Conservation (phyloP, 2,797 vertebrate genomes). For the Hapalemur alaotrensis region DNA sequence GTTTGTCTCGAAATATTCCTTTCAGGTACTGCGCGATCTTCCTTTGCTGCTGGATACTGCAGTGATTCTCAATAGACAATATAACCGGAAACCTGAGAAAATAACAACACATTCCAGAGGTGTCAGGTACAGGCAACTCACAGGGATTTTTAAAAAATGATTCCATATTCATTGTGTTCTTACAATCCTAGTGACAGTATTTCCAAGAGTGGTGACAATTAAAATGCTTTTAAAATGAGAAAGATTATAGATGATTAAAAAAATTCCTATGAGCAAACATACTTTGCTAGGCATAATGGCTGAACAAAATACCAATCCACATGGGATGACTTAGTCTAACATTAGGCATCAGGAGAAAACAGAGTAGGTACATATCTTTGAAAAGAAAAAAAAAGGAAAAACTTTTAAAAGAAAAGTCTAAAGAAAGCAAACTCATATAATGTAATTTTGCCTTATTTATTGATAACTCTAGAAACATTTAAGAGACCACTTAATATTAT, state of each 20-base stretch:
- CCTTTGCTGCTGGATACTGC: slow-evolving; percentile 96
- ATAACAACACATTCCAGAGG: slow-evolving; percentile 18
- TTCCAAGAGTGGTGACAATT: background rate
- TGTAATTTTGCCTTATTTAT: background rate
- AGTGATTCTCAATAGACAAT: slow-evolving; percentile 98
- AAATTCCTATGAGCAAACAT: background rate
- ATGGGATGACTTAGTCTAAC: background rate
- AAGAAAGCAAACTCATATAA: background rate
- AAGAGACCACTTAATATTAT: background rate
- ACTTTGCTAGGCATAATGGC: background rate
- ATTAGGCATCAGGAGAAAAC: background rate
- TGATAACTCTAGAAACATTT: background rate
- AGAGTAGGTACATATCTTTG: background rate
- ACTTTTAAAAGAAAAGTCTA: background rate
- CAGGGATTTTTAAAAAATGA: background rate
- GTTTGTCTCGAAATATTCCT: slow-evolving; percentile 94
- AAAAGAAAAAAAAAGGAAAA: background rate
- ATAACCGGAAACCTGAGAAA: slow-evolving; percentile 93
- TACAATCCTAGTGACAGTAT: background rate
- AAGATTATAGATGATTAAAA: background rate
- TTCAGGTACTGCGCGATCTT: slow-evolving; percentile 97
- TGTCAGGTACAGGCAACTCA: background rate
- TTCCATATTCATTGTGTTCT: background rate
- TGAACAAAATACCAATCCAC: background rate
- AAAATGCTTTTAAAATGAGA: background rate